Percentiles rank a stretch among this genome's conserved stretches.
These are phyloP conservation scores for Alviniconcha strummeri DNA, from an alignment of 2,888 invertebrate species.

Conservation along the genomic window DNA sequence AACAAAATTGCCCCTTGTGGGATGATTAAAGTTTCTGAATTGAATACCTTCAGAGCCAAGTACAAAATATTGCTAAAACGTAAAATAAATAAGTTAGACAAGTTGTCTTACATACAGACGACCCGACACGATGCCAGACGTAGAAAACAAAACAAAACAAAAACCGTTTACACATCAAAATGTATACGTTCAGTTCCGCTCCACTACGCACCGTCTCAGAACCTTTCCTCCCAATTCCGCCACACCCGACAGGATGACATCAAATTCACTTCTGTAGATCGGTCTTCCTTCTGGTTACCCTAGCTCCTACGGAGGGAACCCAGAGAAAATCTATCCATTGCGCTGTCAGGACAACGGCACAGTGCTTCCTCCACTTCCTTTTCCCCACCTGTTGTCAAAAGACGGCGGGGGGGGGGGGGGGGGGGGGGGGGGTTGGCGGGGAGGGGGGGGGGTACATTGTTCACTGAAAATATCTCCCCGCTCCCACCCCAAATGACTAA, in stretches of 20 bases:
- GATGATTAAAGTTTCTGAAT: too few relatives aligned
- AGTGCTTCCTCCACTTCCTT: not conserved
- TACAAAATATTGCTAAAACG: too few relatives aligned
- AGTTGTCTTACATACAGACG: too few relatives aligned
- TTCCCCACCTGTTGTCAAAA: not conserved
- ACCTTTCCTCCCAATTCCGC: too few relatives aligned
- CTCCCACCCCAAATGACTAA: not conserved
- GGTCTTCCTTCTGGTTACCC: too few relatives aligned
- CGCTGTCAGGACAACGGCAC: not conserved
- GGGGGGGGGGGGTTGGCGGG: not conserved
- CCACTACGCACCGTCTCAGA: not conserved
- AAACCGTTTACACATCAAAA: not conserved
- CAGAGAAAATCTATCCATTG: not conserved
- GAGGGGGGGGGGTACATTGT: not conserved
- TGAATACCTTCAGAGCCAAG: too few relatives aligned
- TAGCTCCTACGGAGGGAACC: not conserved
- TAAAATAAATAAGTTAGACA: too few relatives aligned
- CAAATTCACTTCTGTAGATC: too few relatives aligned
- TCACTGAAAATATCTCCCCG: not conserved
- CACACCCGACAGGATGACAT: too few relatives aligned
- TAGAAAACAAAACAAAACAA: too few relatives aligned
- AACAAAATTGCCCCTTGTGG: too few relatives aligned
- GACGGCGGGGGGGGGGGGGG: not conserved
- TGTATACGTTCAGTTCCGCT: not conserved
- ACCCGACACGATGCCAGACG: too few relatives aligned